phyloP scores from a whole-genome alignment of 2,888 invertebrate species.

The Liposcelis brunnea region DNA sequence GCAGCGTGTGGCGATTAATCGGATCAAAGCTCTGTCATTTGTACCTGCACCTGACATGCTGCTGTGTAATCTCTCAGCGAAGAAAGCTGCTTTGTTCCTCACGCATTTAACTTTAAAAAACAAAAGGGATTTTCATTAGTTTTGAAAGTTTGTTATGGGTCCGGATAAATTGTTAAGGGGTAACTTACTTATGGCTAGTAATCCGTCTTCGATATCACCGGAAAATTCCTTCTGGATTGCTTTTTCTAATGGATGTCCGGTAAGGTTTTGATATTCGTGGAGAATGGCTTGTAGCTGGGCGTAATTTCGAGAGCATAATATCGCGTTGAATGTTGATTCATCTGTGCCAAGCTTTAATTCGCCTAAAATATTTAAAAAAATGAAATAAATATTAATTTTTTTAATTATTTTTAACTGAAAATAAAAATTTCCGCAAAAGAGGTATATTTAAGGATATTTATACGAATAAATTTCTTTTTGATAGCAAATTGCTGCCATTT shows the following conservation, averaged over 20 bases:
- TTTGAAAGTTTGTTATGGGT: background rate
- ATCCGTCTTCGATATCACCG: slow-evolving; percentile 60
- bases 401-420: slow-evolving; percentile 9
- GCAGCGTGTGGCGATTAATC: slow-evolving; percentile 64
- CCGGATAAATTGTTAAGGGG: background rate
- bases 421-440: slow-evolving; percentile 10
- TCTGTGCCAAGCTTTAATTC: slow-evolving; percentile 57
- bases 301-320: slow-evolving; percentile 62
- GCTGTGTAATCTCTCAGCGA: slow-evolving; percentile 70
- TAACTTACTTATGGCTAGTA: slow-evolving; percentile 49
- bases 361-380: slow-evolving; percentile 24
- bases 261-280: slow-evolving; percentile 54
- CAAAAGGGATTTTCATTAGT: background rate
- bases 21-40: slow-evolving; percentile 68
- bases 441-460: slow-evolving; percentile 10
- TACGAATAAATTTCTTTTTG: too few relatives aligned
- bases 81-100: slow-evolving; percentile 62
- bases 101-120: slow-evolving; percentile 68
- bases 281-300: slow-evolving; percentile 43
- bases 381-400: slow-evolving; percentile 10
- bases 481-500: too few relatives aligned
- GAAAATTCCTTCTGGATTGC: slow-evolving; percentile 73
- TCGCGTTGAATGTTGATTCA: slow-evolving; percentile 69
- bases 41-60: slow-evolving; percentile 85
- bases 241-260: slow-evolving; percentile 61